Base-by-base conservation (phyloP, 2,888 invertebrate species). In the Sesamia inferens region DNA sequence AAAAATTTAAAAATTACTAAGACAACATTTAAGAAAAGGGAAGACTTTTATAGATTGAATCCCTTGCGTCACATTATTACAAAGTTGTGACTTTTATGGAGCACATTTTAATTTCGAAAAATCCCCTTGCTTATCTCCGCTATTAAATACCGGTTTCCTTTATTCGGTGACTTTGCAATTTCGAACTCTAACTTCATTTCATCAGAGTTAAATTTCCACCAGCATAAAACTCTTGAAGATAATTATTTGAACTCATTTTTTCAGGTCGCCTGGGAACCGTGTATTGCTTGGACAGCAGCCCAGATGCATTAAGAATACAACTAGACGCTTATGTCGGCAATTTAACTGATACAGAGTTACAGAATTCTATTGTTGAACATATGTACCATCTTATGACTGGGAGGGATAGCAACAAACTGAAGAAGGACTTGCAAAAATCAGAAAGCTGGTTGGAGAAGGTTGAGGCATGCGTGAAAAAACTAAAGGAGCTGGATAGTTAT, bases 271-370 rank as follows among this genome's bases (percentile, higher is more conserved):
- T 86, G 63, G 93, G 93, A 61, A 79, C 86, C 16, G 88, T 93
- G 1, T 91, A 87, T 65, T 93, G 93, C 73, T 83, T 93, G 74
- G 92, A 92, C 64, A 90, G 92, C 74, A 92, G 93, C 80, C 92
- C 93, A 51, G 92, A 91, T 75, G 88, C 88, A 64, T 76, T 92
- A 70, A 85, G 81, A 59, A 75, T 72, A 14, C 92, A 91, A 65
- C 72, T 92, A 47, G 65, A 84, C 1, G 84, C 81, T 71, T 81
- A 76, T 57, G 63, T 76, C 22, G 68, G 82, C 31, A 54, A 84
- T 69, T 67, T 81, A 76, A 76, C 68, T n/a, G 84, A 89, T n/a
- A 69, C 68, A 10, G 78, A 90, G 61, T 78, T 92, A 7, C 89
- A 91, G 73, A 88, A 89, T 62, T 65, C 39, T 8, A 79, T 91